Evolutionary conservation across 2,888 invertebrate species (phyloP), one percentile per base, ranked within the genome.

Genomic region (Meiosimyza platycephala): DNA sequence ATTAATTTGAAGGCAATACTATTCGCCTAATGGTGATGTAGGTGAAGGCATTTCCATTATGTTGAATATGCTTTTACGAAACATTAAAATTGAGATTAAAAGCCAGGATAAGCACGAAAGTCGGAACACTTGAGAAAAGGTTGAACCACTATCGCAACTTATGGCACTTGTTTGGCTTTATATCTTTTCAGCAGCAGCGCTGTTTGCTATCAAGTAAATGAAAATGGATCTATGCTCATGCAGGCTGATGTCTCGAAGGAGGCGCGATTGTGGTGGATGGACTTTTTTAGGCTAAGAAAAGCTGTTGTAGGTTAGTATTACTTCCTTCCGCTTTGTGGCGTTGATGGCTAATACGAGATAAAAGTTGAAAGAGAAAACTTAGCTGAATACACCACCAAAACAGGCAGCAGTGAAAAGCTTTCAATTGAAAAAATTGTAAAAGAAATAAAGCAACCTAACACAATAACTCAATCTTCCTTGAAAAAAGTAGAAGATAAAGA

Each of bases 51-150:
- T 79, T 80, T 79, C 79, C 79, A 79, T 80, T 80, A 80, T 79
- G 78, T 76, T 77, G 78, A 80, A 79, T 79, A 81, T 80, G 80
- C 78, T 79, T 81, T 80, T 80, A 76, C 79, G 78, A 80, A 80
- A 80, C 79, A 80, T 80, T 81, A 81, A 78, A 81, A 79, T 80
- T 78, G 76, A 78, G 80, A 81, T 80, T 80, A 80, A 80, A 80
- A 80, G 77, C 78, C 76, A 76, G 79, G 80, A 81, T 80, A 80
- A 80, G 78, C 76, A 73, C 70, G 51, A 75, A 72, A 52, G 33
- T 52, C 47, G 50, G 67, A 63, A 18, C 62, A 72, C n/a, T 40
- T 6, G 40, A 40, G 40, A 40, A 40, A 9, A 9, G 40, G 40
- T 40, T 40, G 40, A 40, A 40, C 0, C 40, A 40, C 40, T 40